Conservation (phyloP, 2,888 invertebrate species). For the Scaptomyza flava region DNA sequence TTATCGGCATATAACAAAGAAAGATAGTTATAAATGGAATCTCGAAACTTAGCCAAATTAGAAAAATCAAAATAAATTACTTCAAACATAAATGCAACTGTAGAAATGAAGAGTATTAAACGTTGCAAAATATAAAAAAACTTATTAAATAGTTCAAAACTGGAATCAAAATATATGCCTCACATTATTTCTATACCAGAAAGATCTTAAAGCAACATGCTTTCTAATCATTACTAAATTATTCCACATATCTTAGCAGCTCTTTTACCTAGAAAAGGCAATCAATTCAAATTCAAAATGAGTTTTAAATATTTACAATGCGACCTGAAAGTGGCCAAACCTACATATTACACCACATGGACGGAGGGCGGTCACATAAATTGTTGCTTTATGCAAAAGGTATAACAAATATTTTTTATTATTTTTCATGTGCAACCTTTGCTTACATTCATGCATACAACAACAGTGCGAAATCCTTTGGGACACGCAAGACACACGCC, state of each 20-base stretch:
- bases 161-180: no score
- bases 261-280: constrained; percentile 11
- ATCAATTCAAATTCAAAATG: constrained; percentile 33
- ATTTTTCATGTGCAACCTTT: constrained; percentile 65
- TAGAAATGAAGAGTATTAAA: no score
- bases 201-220: no score
- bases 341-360: constrained; percentile 7
- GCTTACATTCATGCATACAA: constrained; percentile 25
- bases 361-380: constrained; percentile 31
- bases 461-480: constrained; percentile 71
- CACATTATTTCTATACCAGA: no score
- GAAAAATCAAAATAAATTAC: no score
- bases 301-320: constrained; percentile 68
- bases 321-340: constrained; percentile 35
- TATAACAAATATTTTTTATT: constrained; percentile 70
- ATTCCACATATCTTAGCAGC: neutral
- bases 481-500: constrained; percentile 56
- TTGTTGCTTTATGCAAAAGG: constrained; percentile 26
- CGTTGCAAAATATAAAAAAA: no score
- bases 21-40: no score
- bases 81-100: no score
- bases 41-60: no score
- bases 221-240: no score
- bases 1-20: no score
- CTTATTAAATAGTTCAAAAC: no score